These are phyloP conservation scores for Siniperca scherzeri DNA, from an alignment of 2,797 vertebrate species.

Conservation along the genomic window DNA sequence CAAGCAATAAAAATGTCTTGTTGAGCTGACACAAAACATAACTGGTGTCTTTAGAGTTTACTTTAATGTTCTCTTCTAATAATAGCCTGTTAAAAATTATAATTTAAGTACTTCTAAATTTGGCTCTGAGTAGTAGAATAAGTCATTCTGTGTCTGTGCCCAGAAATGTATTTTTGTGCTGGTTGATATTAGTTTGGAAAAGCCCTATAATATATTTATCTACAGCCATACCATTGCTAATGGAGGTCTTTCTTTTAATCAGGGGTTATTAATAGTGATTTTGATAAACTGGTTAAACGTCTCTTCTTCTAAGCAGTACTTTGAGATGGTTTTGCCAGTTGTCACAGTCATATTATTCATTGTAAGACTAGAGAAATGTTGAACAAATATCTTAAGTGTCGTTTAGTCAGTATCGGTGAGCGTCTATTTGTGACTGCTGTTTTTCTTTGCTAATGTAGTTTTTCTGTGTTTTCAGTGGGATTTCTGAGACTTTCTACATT, in stretches of 20 bases:
- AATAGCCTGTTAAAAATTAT: slow-evolving; percentile 29
- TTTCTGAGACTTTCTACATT: background rate
- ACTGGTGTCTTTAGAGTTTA: background rate
- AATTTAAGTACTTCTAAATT: slow-evolving; percentile 5
- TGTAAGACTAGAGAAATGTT: background rate
- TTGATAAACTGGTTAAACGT: background rate
- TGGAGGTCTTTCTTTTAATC: too few species aligned
- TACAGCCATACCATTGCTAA: background rate
- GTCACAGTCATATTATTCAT: background rate
- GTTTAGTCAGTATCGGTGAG: background rate
- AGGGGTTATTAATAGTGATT: too few species aligned
- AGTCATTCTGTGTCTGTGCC: background rate
- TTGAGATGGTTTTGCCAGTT: background rate
- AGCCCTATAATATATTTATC: background rate
- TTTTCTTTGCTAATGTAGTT: background rate
- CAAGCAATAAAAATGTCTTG: slow-evolving; percentile 1
- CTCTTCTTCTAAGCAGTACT: background rate
- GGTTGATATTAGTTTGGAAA: slow-evolving; percentile 1
- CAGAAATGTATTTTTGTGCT: background rate
- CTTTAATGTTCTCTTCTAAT: slow-evolving; percentile 34
- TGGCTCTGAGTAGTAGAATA: background rate
- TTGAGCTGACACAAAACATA: background rate
- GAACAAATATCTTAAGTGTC: background rate
- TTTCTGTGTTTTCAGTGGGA: background rate
- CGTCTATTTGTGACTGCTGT: background rate